Percentiles rank a stretch among this genome's conserved stretches.
Conservation (phyloP, 2,888 invertebrate species). For the Nebria brevicollis region DNA sequence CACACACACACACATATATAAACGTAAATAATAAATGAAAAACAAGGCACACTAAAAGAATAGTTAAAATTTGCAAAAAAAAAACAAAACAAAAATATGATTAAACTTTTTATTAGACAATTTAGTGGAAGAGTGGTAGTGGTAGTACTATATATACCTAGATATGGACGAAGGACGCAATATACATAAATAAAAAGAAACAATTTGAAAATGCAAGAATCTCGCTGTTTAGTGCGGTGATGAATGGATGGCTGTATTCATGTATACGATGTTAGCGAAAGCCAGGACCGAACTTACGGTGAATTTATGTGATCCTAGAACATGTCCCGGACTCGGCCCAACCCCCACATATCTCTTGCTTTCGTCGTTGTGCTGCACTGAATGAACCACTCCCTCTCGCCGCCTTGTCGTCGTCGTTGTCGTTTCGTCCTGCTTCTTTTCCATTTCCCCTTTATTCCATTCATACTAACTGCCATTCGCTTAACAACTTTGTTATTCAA, state of each 20-base stretch:
- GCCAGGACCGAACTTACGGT: conserved; percentile 43
- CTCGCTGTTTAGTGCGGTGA: too few relatives aligned
- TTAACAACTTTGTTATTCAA: background rate
- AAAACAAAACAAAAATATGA: too few relatives aligned
- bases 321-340: conserved; percentile 38
- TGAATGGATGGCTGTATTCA: conserved; percentile 27
- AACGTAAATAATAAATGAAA: background rate
- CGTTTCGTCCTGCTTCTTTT: background rate
- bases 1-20: background rate
- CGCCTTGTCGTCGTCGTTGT: conserved; percentile 18
- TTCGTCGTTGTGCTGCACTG: conserved; percentile 34
- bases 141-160: too few relatives aligned
- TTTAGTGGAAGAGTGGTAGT: too few relatives aligned
- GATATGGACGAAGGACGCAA: too few relatives aligned
- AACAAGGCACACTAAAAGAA: too few relatives aligned
- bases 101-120: too few relatives aligned
- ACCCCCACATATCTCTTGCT: conserved; percentile 43
- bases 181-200: too few relatives aligned
- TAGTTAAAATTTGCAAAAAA: too few relatives aligned
- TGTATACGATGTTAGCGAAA: conserved; percentile 15
- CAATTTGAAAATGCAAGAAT: too few relatives aligned
- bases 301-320: conserved; percentile 43
- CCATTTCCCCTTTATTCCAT: background rate
- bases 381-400: conserved; percentile 36
- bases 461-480: background rate